Evolutionary conservation across 2,888 invertebrate species (phyloP).

Genomic region (Minunthozetes semirufus): DNA sequence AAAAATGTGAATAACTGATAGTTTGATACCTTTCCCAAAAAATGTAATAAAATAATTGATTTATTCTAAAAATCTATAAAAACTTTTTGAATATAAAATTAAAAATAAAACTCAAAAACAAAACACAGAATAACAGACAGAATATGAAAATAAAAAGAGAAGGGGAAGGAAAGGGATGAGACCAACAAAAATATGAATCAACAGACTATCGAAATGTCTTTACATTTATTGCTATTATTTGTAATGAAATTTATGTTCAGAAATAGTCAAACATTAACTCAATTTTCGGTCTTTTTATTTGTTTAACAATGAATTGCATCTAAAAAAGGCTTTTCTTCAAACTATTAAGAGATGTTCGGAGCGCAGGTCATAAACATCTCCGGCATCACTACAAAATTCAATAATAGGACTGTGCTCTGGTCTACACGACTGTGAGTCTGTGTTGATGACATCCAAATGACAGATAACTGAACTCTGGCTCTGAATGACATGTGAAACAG

Average conservation of each 20-base stretch:
- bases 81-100: not conserved
- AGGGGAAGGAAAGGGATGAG: too few relatives aligned
- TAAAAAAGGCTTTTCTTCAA: not conserved
- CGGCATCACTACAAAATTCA: not conserved
- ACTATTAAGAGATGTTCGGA: not conserved
- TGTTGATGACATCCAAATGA: not conserved
- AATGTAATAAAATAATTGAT: not conserved
- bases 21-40: too few relatives aligned
- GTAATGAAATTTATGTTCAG: not conserved
- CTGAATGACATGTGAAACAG: not conserved
- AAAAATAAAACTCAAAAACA: not conserved
- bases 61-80: not conserved
- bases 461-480: slow-evolving; percentile 5
- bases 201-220: not conserved
- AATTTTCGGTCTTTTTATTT: too few relatives aligned
- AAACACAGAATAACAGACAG: too few relatives aligned
- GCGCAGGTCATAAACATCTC: slow-evolving; percentile 1
- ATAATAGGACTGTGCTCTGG: not conserved
- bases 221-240: not conserved
- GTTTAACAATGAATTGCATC: not conserved
- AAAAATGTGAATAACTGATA: not conserved
- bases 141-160: too few relatives aligned
- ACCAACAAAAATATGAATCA: not conserved
- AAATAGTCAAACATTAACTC: too few relatives aligned
- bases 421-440: not conserved